Percentiles rank a stretch among this genome's conserved stretches.
These are phyloP conservation scores for Vireo griseus DNA, from an alignment of 2,797 vertebrate genomes.

Conservation along the genomic window DNA sequence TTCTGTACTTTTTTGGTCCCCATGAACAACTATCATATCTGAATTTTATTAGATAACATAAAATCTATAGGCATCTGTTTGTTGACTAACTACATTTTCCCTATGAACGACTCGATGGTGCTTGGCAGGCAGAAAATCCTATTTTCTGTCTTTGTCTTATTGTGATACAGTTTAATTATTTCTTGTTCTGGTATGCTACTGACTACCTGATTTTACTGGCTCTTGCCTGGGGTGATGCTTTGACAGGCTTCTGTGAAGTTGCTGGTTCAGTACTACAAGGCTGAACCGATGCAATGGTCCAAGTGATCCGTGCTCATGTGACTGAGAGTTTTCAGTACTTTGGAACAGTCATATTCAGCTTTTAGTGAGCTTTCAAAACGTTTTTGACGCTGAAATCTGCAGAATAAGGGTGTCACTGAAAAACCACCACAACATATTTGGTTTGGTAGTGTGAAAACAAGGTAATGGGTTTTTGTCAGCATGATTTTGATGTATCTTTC, in stretches of 20 bases:
- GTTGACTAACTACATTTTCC: not conserved
- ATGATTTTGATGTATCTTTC: not conserved
- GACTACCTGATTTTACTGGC: not conserved
- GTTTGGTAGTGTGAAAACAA: not conserved
- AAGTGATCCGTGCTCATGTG: not conserved
- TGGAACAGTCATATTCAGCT: not conserved
- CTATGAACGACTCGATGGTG: not conserved
- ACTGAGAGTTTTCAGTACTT: not conserved
- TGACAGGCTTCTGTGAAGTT: not conserved
- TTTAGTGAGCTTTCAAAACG: not conserved
- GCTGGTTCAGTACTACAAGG: not conserved
- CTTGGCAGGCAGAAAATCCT: not conserved
- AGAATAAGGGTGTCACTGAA: not conserved
- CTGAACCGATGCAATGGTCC: not conserved
- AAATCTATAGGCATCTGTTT: not conserved
- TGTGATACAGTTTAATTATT: not conserved
- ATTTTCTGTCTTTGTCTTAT: not conserved
- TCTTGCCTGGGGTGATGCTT: not conserved
- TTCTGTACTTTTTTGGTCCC: rapidly evolving
- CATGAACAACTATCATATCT: not conserved
- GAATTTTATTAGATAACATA: not conserved
- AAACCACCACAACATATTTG: not conserved
- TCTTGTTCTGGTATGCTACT: not conserved
- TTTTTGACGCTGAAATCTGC: not conserved
- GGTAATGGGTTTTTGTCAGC: rapidly evolving